phyloP scores from a whole-genome alignment of 2,797 vertebrate genomes.

The Muscicapa striata region DNA sequence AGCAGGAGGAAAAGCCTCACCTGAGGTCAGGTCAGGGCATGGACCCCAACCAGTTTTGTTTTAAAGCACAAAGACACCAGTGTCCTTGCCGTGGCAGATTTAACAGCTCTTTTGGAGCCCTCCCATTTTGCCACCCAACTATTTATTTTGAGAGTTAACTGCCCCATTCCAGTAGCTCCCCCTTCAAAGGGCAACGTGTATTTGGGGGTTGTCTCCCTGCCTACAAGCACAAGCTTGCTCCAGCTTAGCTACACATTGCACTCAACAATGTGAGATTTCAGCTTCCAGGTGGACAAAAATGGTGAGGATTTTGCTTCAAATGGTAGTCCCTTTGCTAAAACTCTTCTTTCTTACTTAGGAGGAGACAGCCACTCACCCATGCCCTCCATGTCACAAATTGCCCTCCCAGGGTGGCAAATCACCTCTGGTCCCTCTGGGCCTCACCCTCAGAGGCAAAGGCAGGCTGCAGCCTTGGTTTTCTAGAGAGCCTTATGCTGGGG shows the following conservation, averaged over 20 bases:
- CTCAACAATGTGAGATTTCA: background rate
- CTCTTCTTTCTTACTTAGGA: background rate
- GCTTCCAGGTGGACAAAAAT: background rate
- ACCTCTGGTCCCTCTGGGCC: background rate
- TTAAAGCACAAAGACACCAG: background rate
- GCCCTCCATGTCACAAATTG: background rate
- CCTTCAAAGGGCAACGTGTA: accelerated
- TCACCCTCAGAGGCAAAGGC: background rate
- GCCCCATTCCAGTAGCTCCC: background rate
- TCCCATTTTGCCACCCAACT: background rate
- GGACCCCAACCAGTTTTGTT: background rate
- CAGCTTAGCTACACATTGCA: background rate
- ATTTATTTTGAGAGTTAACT: background rate
- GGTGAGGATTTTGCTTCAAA: background rate
- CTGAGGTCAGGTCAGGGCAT: background rate
- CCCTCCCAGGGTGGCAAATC: background rate
- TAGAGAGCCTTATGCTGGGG: background rate
- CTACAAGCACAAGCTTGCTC: background rate
- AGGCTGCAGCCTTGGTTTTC: background rate
- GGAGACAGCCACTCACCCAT: background rate
- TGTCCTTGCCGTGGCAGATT: background rate
- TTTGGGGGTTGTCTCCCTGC: accelerated
- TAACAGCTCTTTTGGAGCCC: background rate
- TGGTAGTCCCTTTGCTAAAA: background rate
- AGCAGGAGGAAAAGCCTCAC: background rate